A percentile compares a stretch with the other conserved stretches of the same genome.
Conservation (phyloP, 2,797 vertebrate species). For the Acridotheres tristis region DNA sequence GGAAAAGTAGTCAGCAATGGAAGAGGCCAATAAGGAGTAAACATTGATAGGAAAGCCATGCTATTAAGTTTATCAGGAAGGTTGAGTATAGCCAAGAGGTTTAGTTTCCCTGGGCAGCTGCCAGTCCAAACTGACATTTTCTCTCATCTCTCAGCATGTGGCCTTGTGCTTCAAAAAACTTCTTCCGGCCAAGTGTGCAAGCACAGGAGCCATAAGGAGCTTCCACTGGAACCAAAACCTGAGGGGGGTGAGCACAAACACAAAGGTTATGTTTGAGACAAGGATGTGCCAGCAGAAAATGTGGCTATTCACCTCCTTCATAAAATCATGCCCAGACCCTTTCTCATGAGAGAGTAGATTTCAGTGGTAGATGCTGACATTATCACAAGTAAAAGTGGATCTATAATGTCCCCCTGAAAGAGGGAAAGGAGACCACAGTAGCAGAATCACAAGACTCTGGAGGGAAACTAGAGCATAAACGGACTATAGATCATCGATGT, state of each 20-base stretch:
- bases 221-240: slow-evolving; percentile 91
- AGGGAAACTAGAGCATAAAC: neutral
- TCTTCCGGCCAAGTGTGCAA: slow-evolving; percentile 86
- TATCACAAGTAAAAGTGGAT: neutral
- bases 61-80: neutral
- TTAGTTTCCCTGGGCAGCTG: slow-evolving; percentile 42
- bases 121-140: slow-evolving; percentile 26
- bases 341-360: neutral
- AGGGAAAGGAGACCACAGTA: neutral
- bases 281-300: neutral
- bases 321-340: neutral
- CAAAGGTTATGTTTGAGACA: neutral
- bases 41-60: neutral
- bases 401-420: neutral
- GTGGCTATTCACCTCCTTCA: neutral
- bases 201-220: slow-evolving; percentile 91
- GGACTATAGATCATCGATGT: neutral
- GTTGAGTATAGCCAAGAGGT: neutral
- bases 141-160: slow-evolving; percentile 61
- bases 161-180: slow-evolving; percentile 58
- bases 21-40: neutral
- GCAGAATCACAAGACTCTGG: neutral
- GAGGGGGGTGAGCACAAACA: neutral
- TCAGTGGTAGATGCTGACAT: neutral
- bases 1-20: neutral